Base-by-base conservation (phyloP, 2,113 vertebrate genomes). In the Cercopithecus mona region DNA sequence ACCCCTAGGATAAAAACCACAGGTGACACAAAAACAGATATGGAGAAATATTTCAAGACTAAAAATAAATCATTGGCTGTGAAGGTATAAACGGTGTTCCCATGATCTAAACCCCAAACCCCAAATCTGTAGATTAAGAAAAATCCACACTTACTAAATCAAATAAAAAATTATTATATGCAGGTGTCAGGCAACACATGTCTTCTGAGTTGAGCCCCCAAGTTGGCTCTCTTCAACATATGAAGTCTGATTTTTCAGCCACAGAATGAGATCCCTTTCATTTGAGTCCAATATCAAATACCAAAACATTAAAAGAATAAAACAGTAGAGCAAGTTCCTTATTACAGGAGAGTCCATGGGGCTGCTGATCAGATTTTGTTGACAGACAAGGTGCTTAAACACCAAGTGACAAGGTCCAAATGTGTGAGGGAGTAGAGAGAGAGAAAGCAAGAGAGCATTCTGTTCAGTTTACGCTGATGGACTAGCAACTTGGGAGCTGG, bases 281-380 rank as follows among this genome's bases (percentile, higher is more conserved):
- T 97, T 98, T 97, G 96, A 95, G 32, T 83, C 93, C 57, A 96
- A 75, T 79, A 97, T 87, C 91, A 97, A 93, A 95, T 94, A 96
- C 95, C 96, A 97, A 98, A 98, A 97, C 61, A 96, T 96, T 91
- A 83, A 89, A 97, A 96, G 92, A 98, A 96, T 98, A 94, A 98
- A 98, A 97, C 52, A 97, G 96, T 96, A 97, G 97, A 98, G 96
- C 97, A 97, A 97, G 97, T 98, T 98, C 96, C 97, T 98, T 97
- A 96, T 81, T 98, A 98, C 48, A 98, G 90, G 57, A 79, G 78
- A 96, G 87, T 72, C 40, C 40, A 59, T 16, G 11, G 73, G 68
- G 25, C 70, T 97, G 97, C 97, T 97, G 88, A 93, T 97, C 86
- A 96, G 97, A 98, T 97, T 98, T 97, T 98, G 98, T 97, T 88